Percentiles rank a stretch among this genome's conserved stretches.
phyloP scores from a whole-genome alignment of 2,888 invertebrate species.

The Diarsia brunnea region DNA sequence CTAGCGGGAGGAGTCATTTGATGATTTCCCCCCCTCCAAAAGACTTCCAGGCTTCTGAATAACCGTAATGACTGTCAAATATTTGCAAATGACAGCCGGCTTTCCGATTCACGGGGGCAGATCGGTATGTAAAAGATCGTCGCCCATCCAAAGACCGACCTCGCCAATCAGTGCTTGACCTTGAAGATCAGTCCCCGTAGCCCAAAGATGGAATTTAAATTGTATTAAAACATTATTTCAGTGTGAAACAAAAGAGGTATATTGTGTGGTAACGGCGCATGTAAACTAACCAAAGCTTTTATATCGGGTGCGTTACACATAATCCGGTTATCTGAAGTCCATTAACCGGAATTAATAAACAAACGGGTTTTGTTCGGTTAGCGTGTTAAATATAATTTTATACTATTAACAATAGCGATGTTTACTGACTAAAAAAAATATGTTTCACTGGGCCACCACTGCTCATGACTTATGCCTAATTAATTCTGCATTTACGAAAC shows the following conservation, averaged over 20 bases:
- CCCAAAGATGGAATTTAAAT: not conserved
- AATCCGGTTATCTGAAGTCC: slow-evolving; percentile 52
- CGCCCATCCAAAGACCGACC: not conserved
- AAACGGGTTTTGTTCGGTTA: slow-evolving; percentile 17
- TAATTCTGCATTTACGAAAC: not conserved
- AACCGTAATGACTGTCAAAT: not conserved
- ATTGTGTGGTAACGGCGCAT: slow-evolving; percentile 3
- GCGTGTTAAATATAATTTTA: slow-evolving; percentile 8
- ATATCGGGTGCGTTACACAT: slow-evolving; percentile 25
- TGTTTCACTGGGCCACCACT: too few relatives aligned
- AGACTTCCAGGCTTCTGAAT: not conserved
- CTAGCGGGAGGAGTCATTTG: too few relatives aligned
- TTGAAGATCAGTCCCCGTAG: not conserved
- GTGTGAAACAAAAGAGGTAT: slow-evolving; percentile 5
- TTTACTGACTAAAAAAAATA: too few relatives aligned
- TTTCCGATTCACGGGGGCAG: not conserved
- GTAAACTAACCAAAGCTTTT: slow-evolving; percentile 34
- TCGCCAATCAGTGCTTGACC: not conserved
- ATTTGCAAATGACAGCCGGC: not conserved
- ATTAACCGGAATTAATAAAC: slow-evolving; percentile 39
- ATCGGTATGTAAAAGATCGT: not conserved
- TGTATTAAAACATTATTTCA: not conserved
- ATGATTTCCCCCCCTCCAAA: too few relatives aligned
- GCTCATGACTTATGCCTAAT: not conserved
- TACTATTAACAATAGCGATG: not conserved